Base-by-base conservation (phyloP, 2,113 vertebrate species). In the Pionites leucogaster region DNA sequence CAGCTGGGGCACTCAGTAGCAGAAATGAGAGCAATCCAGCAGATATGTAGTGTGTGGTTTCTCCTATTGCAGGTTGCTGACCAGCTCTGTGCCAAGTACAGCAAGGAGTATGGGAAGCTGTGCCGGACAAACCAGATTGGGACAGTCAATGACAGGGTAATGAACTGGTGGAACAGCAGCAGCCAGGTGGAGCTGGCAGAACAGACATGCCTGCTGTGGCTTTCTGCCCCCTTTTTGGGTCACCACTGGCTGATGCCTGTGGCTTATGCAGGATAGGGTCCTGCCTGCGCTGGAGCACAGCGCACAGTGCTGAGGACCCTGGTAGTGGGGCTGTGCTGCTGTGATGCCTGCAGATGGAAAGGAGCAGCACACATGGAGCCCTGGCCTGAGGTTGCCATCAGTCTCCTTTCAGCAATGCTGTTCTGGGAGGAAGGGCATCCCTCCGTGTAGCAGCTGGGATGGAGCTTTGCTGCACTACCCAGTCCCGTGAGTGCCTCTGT, bases 111-210 rank as follows among this genome's bases (percentile, higher is more conserved):
- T 28, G 99, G 99, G 94, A 99, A 99, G 95, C 98, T 99, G 47
- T 99, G 99, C 96, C 98, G 99, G 96, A 99, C 99, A 96, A 99
- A 99, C 98, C 99, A 99, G 97, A 99, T 99, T 76, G 99, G 99
- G 92, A 99, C 99, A 17, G 99, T 99, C 92, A 99, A 99, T 27
- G 99, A 99, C 84, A 98, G 99, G 98, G 99, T 99, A 98, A 92
- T 31, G 46, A 90, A 20, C 75, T 46, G 44, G 35, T 74, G 35
- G 46, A 31, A 33, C 31, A 29, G 35, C 41, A 25, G 39, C 62
- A 62, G 52, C 19, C 76, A 29, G 37, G 57, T 79, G 20, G 57
- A 71, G 62, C 70, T 72, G 57, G 75, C 52, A 86, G 79, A 49
- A 27, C 59, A 80, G 79, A 35, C 17, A 11, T 0, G 0, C 29